Base-by-base conservation (phyloP, 1,140 invertebrate species). In the Camponotus vicinus region DNA sequence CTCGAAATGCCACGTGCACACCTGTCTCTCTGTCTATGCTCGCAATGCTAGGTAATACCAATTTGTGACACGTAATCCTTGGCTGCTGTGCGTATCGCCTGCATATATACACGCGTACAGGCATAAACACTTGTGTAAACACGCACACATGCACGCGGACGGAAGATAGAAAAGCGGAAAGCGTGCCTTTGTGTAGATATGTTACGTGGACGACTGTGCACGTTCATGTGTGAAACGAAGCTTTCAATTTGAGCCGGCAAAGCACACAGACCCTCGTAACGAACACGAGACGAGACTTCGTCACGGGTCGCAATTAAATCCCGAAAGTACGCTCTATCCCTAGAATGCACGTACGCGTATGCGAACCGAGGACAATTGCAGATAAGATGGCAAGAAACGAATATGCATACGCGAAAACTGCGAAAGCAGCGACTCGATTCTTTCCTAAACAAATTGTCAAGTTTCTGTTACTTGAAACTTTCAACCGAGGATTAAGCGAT, bases 1-100 rank as follows among this genome's bases (percentile, higher is more conserved):
- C 57, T 67, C 66, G 87, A 83, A 89, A 89, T 86, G 64, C 87
- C 87, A 71, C 84, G 59, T 63, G 70, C 71, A 78, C 86, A 88
- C 82, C 80, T 90, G 82, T 75, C 77, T 86, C 77, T 73, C 59
- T 59, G 80, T 78, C 52, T 86, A 32, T 66, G 77, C 21, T 75
- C 78, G 77, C 78, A 64, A 55, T 69, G 49, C 52, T 73, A 52
- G 66, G 66, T 90, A 90, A 90, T 90, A 90, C 83, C 89, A 90
- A 90, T 90, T 90, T 90, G 89, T 88, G 89, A 90, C 89, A 86
- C 89, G 89, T 90, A 90, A 90, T 90, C 88, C 89, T 88, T 90
- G 89, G 76, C 73, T 70, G 32, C 82, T 57, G 80, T 89, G 88
- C 89, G 89, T 90, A 87, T 71, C 76, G 86, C 59, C 78, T 77